These are phyloP conservation scores for Globodera ellingtonae DNA, from an alignment of 1,140 invertebrate genomes.

Conservation along the genomic window DNA sequence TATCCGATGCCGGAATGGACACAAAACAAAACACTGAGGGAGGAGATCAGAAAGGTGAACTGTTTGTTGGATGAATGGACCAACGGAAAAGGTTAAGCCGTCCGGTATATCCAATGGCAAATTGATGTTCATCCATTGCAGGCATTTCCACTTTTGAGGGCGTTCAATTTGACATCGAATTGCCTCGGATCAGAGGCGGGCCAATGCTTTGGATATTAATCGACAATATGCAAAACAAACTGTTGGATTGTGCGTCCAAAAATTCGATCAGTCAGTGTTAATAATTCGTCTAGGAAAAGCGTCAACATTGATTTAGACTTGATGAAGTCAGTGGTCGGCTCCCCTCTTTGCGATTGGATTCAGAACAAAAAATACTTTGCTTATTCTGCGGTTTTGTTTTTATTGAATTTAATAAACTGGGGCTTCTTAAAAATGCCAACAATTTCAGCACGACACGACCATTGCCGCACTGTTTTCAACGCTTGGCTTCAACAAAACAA, in stretches of 20 bases:
- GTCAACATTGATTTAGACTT: neutral
- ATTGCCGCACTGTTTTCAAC: conserved; percentile 42
- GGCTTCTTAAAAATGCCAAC: neutral
- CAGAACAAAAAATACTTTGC: conserved; percentile 45
- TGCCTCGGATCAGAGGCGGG: conserved; percentile 40
- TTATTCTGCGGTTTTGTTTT: conserved; percentile 31
- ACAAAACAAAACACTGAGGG: conserved; percentile 25
- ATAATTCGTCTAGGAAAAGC: no score
- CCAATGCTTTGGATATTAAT: conserved; percentile 38
- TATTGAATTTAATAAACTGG: neutral
- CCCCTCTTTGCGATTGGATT: conserved; percentile 39
- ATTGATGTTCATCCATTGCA: neutral
- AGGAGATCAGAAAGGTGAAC: conserved; percentile 23
- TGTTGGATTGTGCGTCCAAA: neutral
- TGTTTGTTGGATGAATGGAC: conserved; percentile 21
- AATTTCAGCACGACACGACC: conserved; percentile 39
- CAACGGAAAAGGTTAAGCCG: conserved; percentile 9
- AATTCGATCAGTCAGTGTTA: neutral
- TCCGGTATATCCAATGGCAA: neutral
- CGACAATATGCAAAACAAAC: conserved; percentile 33
- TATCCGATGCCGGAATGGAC: conserved; percentile 27
- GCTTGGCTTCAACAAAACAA: conserved; percentile 44
- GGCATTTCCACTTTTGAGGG: neutral
- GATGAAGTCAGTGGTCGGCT: conserved; percentile 12
- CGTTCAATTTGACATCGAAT: no score